Conservation (phyloP, 2,888 invertebrate species). For the Sinelater perroti region DNA sequence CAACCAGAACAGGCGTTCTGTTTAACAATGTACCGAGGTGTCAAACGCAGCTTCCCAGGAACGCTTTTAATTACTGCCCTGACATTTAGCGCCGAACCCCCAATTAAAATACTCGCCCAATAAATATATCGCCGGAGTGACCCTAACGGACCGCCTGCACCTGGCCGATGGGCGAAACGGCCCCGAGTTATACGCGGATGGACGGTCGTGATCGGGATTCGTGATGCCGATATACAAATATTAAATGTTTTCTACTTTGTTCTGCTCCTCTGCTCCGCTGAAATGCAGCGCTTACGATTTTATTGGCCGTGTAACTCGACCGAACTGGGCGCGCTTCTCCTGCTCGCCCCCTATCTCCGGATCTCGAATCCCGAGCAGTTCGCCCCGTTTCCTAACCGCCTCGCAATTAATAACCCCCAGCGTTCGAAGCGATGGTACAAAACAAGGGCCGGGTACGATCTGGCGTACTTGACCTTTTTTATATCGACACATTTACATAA, state of each 20-base stretch:
- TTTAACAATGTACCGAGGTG: constrained; percentile 62
- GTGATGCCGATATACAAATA: constrained; percentile 61
- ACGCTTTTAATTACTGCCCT: constrained; percentile 61
- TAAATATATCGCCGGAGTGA: constrained; percentile 54
- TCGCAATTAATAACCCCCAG: too few relatives aligned
- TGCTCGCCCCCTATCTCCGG: too few relatives aligned
- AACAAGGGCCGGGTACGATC: too few relatives aligned
- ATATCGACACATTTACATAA: too few relatives aligned
- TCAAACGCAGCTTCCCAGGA: constrained; percentile 60
- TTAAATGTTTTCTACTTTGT: constrained; percentile 59
- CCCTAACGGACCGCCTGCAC: constrained; percentile 41
- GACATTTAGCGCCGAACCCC: constrained; percentile 60
- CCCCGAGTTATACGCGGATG: constrained; percentile 29
- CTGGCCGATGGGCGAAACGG: constrained; percentile 40
- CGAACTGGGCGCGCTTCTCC: too few relatives aligned
- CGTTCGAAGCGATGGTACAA: too few relatives aligned
- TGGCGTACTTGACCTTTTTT: too few relatives aligned
- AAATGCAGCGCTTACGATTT: constrained; percentile 59
- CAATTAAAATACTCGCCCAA: constrained; percentile 59
- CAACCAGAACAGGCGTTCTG: constrained; percentile 52
- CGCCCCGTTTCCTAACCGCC: too few relatives aligned
- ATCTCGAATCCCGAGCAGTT: too few relatives aligned
- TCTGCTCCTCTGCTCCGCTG: constrained; percentile 53
- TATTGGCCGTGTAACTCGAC: constrained; percentile 58
- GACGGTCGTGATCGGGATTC: constrained; percentile 49